phyloP scores from a whole-genome alignment of 2,113 vertebrate genomes.

The Myotis davidii region DNA sequence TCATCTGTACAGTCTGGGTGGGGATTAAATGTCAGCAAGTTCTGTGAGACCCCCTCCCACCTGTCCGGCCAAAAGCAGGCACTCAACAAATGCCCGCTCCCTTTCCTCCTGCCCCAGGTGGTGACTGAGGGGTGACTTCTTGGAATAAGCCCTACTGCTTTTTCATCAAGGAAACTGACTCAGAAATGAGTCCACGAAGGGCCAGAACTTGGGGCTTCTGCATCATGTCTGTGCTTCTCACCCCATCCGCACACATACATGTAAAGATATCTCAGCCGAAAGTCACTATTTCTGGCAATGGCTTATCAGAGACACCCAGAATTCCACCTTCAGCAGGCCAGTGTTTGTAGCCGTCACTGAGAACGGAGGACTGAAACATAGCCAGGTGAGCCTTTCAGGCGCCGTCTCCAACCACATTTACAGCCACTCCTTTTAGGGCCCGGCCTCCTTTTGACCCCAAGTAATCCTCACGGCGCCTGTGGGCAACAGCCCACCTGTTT shows the following conservation, averaged over 20 bases:
- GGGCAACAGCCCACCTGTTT: fast-evolving
- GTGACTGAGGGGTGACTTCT: not conserved
- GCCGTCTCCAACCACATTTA: fast-evolving
- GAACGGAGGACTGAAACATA: not conserved
- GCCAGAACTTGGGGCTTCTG: fast-evolving
- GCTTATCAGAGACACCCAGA: not conserved
- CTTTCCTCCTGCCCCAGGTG: not conserved
- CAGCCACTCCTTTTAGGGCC: fast-evolving
- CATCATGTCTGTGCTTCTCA: not conserved
- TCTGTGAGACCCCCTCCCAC: fast-evolving
- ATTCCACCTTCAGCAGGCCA: not conserved
- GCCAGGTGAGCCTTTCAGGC: not conserved
- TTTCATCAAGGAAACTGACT: not conserved
- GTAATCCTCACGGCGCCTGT: not conserved
- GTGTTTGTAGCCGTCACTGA: not conserved
- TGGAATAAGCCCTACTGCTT: not conserved
- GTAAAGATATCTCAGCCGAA: not conserved
- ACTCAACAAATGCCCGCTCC: fast-evolving
- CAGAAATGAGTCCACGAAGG: fast-evolving
- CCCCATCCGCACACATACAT: fast-evolving
- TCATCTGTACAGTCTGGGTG: not conserved
- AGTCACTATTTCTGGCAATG: not conserved
- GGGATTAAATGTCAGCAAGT: fast-evolving
- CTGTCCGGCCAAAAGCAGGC: no score
- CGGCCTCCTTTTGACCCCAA: no score